These are phyloP conservation scores for Hoplostethus mediterraneus DNA, from an alignment of 2,797 vertebrate species.

Conservation along the genomic window DNA sequence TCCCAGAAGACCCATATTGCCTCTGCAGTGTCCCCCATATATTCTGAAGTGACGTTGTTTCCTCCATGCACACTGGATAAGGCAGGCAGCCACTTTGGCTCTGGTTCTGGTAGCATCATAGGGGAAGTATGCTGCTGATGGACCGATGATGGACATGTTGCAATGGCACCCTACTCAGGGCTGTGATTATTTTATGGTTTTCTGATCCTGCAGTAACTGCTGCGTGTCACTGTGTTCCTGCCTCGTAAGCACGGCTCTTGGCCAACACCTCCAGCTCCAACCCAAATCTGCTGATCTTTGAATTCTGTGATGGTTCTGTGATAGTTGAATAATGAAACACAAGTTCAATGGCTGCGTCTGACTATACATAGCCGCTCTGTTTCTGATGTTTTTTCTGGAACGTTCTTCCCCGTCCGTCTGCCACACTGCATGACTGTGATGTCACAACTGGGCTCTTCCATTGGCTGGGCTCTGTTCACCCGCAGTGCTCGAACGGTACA, in stretches of 20 bases:
- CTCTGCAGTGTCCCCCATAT: conserved; percentile 29
- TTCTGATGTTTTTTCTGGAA: conserved; percentile 75
- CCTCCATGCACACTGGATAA: conserved; percentile 46
- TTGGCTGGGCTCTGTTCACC: conserved; percentile 69
- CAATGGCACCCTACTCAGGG: conserved; percentile 30
- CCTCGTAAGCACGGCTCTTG: conserved; percentile 56
- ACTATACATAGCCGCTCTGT: conserved; percentile 43
- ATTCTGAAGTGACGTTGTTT: conserved; percentile 39
- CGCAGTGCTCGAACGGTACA: conserved; percentile 66
- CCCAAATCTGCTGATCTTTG: conserved; percentile 65
- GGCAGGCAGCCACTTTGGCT: conserved; percentile 53
- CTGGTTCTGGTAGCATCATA: conserved; percentile 30
- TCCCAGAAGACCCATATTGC: conserved; percentile 31
- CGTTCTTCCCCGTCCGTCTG: conserved; percentile 59
- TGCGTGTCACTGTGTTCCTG: conserved; percentile 59
- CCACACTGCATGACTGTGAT: conserved; percentile 75
- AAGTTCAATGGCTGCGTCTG: conserved; percentile 55
- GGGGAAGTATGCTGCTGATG: conserved; percentile 52
- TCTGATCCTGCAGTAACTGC: conserved; percentile 61
- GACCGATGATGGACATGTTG: conserved; percentile 57
- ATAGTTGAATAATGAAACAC: conserved; percentile 62
- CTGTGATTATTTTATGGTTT: conserved; percentile 65
- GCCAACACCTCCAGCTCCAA: conserved; percentile 31
- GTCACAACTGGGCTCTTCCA: conserved; percentile 72
- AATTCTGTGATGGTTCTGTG: background rate